Evolutionary conservation across 2,797 vertebrate species (phyloP).

Genomic region (Gallinago stenura): DNA sequence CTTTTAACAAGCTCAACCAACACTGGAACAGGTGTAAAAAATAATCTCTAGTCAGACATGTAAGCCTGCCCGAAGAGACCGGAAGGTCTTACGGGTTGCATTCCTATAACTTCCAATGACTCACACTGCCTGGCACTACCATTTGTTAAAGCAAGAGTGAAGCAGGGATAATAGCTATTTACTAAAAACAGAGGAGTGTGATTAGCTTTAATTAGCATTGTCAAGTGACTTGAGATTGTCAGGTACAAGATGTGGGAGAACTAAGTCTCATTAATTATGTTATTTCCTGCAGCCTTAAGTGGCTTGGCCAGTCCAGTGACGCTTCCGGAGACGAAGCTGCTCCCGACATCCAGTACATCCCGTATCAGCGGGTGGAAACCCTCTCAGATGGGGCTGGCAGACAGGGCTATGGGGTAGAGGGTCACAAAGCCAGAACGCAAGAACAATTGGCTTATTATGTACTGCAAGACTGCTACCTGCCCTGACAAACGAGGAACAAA

Average conservation of each 20-base stretch:
- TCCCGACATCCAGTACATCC: not conserved
- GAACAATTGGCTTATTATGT: not conserved
- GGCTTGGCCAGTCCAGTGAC: slow-evolving; percentile 49
- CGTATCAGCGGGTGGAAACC: not conserved
- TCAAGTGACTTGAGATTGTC: slow-evolving; percentile 54
- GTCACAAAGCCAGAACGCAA: not conserved
- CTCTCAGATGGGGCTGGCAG: not conserved
- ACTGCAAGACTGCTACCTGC: not conserved
- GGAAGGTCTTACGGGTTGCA: not conserved
- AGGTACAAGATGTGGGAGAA: slow-evolving; percentile 63
- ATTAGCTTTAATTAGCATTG: slow-evolving; percentile 69
- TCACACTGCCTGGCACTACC: slow-evolving; percentile 21
- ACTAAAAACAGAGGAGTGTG: slow-evolving; percentile 64
- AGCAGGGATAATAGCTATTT: slow-evolving; percentile 72
- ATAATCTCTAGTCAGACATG: rapidly evolving
- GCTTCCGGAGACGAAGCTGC: slow-evolving; percentile 3
- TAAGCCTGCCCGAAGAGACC: not conserved
- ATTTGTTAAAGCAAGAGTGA: slow-evolving; percentile 69
- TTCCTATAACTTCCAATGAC: slow-evolving; percentile 25
- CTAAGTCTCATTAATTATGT: slow-evolving; percentile 63
- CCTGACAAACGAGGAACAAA: rapidly evolving
- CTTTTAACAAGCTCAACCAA: not conserved
- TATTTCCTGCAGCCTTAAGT: slow-evolving; percentile 68
- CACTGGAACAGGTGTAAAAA: not conserved
- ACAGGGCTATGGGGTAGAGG: not conserved